These are phyloP conservation scores for Ectropis crepuscularia DNA, from an alignment of 2,888 invertebrate genomes.

Conservation along the genomic window DNA sequence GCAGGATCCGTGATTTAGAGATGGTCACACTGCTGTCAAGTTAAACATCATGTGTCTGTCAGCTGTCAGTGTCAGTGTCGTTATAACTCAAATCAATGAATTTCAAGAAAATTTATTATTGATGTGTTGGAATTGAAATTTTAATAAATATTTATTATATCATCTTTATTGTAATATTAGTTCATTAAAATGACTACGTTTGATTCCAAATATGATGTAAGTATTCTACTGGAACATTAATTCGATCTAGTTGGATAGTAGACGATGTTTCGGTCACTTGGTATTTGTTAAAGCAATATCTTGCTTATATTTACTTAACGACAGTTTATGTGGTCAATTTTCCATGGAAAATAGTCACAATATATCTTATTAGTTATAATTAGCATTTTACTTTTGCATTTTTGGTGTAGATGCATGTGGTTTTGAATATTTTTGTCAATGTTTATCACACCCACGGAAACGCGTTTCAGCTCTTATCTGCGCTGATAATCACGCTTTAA, in stretches of 20 bases:
- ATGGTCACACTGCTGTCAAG: no score
- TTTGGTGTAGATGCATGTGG: background rate
- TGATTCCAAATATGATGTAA: constrained; percentile 85
- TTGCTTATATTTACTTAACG: background rate
- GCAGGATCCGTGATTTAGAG: no score
- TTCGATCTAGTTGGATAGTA: background rate
- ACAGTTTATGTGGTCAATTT: background rate
- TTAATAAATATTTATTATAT: constrained; percentile 47
- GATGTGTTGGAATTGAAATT: constrained; percentile 66
- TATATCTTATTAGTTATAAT: background rate
- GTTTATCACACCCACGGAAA: background rate
- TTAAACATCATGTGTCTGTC: no score
- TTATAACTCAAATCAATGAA: constrained; percentile 8
- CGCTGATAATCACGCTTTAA: background rate
- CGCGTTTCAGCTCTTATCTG: constrained; percentile 1
- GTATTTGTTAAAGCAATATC: background rate
- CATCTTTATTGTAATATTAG: constrained; percentile 36
- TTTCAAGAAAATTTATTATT: constrained; percentile 32
- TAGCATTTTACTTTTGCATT: background rate
- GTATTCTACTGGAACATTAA: constrained; percentile 44
- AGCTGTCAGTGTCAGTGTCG: background rate
- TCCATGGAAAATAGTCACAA: background rate
- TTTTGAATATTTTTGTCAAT: background rate
- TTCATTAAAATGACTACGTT: constrained; percentile 68
- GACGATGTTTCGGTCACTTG: background rate